phyloP scores from a whole-genome alignment of 2,888 invertebrate genomes.

The Acanthosepion lycidas region DNA sequence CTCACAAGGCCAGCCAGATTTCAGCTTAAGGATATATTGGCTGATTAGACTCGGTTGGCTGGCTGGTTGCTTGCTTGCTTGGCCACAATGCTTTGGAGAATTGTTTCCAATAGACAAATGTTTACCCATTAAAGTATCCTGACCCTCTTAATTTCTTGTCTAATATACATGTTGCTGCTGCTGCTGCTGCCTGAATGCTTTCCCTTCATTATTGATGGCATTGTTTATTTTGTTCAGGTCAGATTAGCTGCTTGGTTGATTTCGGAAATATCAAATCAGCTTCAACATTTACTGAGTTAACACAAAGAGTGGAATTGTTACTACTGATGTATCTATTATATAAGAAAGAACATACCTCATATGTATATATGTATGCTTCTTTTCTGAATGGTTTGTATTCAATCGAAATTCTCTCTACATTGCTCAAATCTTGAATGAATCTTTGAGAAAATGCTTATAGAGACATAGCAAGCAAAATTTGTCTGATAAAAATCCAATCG shows the following conservation, averaged over 20 bases:
- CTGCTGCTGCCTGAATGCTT: background rate
- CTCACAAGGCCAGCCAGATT: background rate
- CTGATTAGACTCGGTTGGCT: background rate
- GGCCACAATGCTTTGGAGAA: background rate
- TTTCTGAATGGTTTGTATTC: too few species aligned
- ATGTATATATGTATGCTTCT: too few species aligned
- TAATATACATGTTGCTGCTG: background rate
- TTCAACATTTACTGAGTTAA: background rate
- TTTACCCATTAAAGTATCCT: background rate
- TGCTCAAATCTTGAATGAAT: too few species aligned
- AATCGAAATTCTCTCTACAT: too few species aligned
- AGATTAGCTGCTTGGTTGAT: background rate
- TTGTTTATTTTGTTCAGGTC: background rate
- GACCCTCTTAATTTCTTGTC: background rate
- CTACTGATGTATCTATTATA: too few species aligned
- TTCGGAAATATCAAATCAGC: background rate
- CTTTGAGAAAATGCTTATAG: too few species aligned
- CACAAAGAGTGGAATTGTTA: background rate
- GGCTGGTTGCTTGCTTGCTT: background rate
- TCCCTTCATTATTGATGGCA: background rate
- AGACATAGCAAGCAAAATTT: too few species aligned
- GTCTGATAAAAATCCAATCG: too few species aligned
- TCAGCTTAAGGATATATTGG: background rate
- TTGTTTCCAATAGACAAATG: background rate
- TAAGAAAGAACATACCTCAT: too few species aligned